Conservation (phyloP, 2,113 vertebrate genomes). For the Emydura subglobosa region DNA sequence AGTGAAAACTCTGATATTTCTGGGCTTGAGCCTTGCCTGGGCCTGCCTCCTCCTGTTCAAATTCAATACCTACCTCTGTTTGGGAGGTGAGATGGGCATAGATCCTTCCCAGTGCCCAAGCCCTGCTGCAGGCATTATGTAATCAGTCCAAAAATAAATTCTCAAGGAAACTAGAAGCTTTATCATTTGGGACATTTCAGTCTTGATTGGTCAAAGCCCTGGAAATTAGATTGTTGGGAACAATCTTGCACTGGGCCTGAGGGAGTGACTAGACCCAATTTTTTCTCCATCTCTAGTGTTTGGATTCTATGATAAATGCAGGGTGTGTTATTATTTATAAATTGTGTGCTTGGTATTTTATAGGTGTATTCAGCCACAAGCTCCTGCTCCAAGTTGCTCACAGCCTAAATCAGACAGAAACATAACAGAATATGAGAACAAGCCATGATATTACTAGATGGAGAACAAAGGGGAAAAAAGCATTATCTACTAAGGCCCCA, state of each 20-base stretch:
- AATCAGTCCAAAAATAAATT: constrained; percentile 22
- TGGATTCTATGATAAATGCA: background rate
- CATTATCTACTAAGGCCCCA: background rate
- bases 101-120: background rate
- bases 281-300: background rate
- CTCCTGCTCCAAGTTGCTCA: rapidly evolving
- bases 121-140: background rate
- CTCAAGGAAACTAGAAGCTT: rapidly evolving
- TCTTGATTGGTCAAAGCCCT: background rate
- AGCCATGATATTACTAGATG: background rate
- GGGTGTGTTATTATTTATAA: constrained; percentile 3
- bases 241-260: background rate
- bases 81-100: background rate
- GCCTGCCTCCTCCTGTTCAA: constrained; percentile 24
- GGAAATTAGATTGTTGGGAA: background rate
- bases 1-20: constrained; percentile 33
- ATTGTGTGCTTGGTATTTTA: background rate
- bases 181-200: background rate
- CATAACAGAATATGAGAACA: background rate
- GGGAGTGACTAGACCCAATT: background rate
- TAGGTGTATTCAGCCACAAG: background rate
- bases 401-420: background rate
- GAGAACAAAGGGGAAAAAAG: background rate
- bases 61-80: constrained; percentile 29
- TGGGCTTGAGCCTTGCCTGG: constrained; percentile 30